These are phyloP conservation scores for Ptiloglossa arizonensis DNA, from an alignment of 1,140 invertebrate genomes.

Conservation along the genomic window DNA sequence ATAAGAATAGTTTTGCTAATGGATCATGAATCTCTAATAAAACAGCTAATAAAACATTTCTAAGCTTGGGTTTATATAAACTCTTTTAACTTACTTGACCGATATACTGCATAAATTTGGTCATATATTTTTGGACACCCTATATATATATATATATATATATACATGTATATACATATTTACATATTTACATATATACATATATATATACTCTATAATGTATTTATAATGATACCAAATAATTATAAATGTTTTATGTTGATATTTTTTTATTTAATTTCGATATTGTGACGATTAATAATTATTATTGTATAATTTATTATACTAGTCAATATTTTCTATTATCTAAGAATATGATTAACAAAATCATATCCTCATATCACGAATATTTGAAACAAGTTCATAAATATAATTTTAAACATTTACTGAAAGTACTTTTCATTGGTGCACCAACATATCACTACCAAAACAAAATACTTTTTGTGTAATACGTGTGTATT, in stretches of 20 bases:
- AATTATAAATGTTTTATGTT: conserved; percentile 58
- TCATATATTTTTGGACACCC: background rate
- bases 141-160: background rate
- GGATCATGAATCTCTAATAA: no score
- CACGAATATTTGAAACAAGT: conserved; percentile 3
- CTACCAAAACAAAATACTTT: conserved; percentile 33
- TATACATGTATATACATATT: conserved; percentile 14
- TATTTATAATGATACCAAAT: conserved; percentile 63
- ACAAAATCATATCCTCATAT: conserved; percentile 8
- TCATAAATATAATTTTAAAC: conserved; percentile 14
- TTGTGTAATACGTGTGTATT: background rate
- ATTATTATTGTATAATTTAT: conserved; percentile 59
- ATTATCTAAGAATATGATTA: conserved; percentile 25
- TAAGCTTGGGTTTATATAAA: background rate
- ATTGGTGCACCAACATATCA: conserved; percentile 11
- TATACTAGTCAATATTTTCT: conserved; percentile 62
- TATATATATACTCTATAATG: conserved; percentile 14
- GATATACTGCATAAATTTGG: background rate
- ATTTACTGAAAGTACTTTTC: background rate
- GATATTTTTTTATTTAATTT: conserved; percentile 64
- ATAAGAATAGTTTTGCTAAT: no score
- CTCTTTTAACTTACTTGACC: background rate
- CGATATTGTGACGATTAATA: conserved; percentile 49
- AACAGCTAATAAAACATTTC: no score
- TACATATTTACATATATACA: conserved; percentile 4